A percentile compares a stretch with the other conserved stretches of the same genome.
phyloP scores from a whole-genome alignment of 2,888 invertebrate species.

The Exephanes ischioxanthus region DNA sequence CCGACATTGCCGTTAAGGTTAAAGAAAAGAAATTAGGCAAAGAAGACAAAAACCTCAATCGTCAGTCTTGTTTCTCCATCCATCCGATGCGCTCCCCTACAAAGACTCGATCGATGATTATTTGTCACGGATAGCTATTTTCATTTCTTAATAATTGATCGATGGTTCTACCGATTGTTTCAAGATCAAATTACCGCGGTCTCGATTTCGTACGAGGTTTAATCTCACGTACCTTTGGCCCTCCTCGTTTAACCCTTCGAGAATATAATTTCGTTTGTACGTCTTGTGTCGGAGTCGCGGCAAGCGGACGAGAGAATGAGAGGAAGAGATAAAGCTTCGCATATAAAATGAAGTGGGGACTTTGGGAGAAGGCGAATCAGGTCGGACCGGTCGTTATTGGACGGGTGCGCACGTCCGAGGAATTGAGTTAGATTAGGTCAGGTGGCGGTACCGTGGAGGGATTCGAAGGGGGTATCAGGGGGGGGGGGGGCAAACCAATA shows the following conservation, averaged over 20 bases:
- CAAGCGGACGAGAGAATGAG: constrained; percentile 29
- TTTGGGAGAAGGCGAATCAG: constrained; percentile 28
- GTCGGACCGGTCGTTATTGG: constrained; percentile 47
- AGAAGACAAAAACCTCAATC: neutral
- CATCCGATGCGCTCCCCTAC: neutral
- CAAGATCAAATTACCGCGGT: neutral
- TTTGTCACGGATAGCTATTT: too few species aligned
- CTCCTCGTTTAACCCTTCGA: neutral
- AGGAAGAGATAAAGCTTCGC: constrained; percentile 19
- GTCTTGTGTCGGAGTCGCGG: neutral
- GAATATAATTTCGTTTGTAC: constrained; percentile 29
- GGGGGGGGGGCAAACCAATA: neutral
- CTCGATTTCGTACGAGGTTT: neutral
- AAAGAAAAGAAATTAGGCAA: neutral
- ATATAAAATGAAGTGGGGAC: constrained; percentile 30
- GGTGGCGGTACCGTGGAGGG: constrained; percentile 17
- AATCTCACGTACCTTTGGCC: neutral
- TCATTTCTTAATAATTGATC: too few species aligned
- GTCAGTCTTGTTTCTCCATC: neutral
- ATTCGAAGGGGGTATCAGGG: constrained; percentile 1
- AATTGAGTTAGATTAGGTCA: constrained; percentile 67
- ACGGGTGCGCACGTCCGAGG: constrained; percentile 35
- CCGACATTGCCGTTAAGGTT: neutral
- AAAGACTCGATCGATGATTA: neutral
- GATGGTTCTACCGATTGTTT: too few species aligned